phyloP scores from a whole-genome alignment of 37 sponge, comb jelly and placozoan species.

The Beroe forskalii region DNA sequence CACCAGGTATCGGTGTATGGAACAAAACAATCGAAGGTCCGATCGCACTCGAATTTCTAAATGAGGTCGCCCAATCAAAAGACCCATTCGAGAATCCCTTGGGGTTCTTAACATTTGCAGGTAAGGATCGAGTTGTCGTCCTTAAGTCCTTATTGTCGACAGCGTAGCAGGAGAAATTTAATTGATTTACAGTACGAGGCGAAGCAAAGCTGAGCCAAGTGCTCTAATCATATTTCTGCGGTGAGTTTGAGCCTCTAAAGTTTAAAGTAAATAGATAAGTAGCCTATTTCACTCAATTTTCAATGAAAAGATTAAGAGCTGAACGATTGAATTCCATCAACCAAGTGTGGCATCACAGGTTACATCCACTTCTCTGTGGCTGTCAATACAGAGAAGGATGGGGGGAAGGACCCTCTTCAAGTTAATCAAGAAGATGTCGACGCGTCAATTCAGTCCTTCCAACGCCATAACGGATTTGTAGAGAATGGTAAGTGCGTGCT shows the following conservation, averaged over 20 bases:
- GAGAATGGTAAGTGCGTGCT: constrained; percentile 39
- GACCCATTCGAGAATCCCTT: neutral
- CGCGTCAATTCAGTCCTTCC: constrained; percentile 1
- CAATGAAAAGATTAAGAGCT: no score
- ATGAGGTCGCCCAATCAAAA: neutral
- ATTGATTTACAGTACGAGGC: no score
- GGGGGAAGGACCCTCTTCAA: neutral
- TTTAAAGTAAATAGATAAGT: no score
- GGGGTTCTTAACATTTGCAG: constrained; percentile 49
- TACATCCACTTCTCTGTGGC: constrained; percentile 14
- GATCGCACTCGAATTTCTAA: neutral
- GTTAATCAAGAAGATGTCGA: neutral
- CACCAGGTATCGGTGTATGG: neutral
- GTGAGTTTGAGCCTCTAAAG: no score
- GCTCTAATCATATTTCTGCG: no score
- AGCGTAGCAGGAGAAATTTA: no score
- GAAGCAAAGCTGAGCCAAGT: no score
- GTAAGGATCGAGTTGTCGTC: neutral
- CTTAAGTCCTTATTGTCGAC: no score
- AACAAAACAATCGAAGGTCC: neutral
- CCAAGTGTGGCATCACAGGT: constrained; percentile 35
- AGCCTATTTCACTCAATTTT: no score
- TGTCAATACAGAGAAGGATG: neutral
- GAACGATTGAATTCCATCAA: no score
- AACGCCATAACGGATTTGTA: constrained; percentile 6